Evolutionary conservation across 2,113 vertebrate species (phyloP), one percentile per base, ranked within the genome.

Genomic region (Corythornis madagascariensis): DNA sequence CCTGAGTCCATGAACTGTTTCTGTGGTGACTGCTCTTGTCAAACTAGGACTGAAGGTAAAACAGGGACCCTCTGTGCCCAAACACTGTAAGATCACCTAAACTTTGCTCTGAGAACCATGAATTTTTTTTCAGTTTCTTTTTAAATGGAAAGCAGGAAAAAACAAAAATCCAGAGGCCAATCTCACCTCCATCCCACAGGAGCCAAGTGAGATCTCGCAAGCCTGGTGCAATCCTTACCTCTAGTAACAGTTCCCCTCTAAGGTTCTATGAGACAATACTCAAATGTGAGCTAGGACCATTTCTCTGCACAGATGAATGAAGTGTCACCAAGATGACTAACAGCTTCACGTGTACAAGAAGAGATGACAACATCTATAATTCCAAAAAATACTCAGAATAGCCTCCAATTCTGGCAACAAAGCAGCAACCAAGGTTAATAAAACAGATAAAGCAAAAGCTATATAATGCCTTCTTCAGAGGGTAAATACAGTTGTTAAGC

Each of bases 1-100:
- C 28, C 16, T 1, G 0, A 40, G 33, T 24, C 52, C n/a, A 72
- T 0, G 3, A 11, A 3, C 20, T 11, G 16, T 16, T 65, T 21
- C 42, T 60, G 25, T 12, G 14, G 38, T 21, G 38, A 88, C 48
- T 19, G 38, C n/a, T 56, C 4, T 52, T 59, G 26, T 61, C 61
- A 88, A 52, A 71, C 16, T 20, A 13, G 13, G 24, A 59, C 35
- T 29, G 66, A 47, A 61, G 33, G 33, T 31, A 69, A 53, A 28
- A 63, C 8, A 28, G 12, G 5, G 35, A 19, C 21, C 8, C 43
- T 61, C 47, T 47, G 5, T 13, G 28, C 11, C 5, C 28, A 35
- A 10, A 33, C 7, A 33, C 53, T 11, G 3, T 22, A 42, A 3
- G 13, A 52, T n/a, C 42, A 69, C n/a, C 7, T 73, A 42, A 42